phyloP scores from a whole-genome alignment of 2,113 vertebrate genomes.

The Sphaerodactylus townsendi region DNA sequence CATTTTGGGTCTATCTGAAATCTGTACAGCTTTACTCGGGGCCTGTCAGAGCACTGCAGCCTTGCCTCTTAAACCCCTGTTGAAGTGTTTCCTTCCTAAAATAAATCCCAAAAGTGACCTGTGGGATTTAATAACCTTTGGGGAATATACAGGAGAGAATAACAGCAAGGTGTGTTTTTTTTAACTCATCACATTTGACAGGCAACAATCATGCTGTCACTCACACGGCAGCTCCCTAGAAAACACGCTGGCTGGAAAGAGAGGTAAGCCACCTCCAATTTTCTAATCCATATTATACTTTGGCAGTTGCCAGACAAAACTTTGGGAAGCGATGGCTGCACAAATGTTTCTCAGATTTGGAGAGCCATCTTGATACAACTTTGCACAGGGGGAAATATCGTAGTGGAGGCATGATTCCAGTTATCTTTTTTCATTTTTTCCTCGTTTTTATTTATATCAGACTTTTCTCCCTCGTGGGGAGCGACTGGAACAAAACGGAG shows the following conservation, averaged over 20 bases:
- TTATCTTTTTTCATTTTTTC: neutral
- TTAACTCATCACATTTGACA: constrained; percentile 38
- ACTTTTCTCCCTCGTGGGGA: too few relatives aligned
- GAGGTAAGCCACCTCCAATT: constrained; percentile 38
- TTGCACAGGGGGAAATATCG: neutral
- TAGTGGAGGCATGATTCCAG: neutral
- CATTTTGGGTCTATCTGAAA: constrained; percentile 55
- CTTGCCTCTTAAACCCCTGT: constrained; percentile 34
- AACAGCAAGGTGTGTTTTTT: constrained; percentile 48
- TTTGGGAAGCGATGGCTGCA: neutral
- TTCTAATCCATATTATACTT: constrained; percentile 33
- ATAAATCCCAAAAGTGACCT: constrained; percentile 66
- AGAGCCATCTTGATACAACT: neutral
- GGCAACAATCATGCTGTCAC: constrained; percentile 46
- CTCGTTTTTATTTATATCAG: neutral
- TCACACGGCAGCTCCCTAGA: constrained; percentile 26
- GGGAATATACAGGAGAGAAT: constrained; percentile 55
- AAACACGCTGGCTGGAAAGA: constrained; percentile 44
- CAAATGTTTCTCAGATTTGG: neutral
- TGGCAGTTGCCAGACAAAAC: constrained; percentile 21
- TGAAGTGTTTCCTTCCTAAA: constrained; percentile 63
- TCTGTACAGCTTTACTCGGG: constrained; percentile 50
- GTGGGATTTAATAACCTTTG: constrained; percentile 65
- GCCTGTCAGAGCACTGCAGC: constrained; percentile 49
- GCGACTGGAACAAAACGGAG: too few relatives aligned